A percentile compares a stretch with the other conserved stretches of the same genome.
phyloP scores from a whole-genome alignment of 2,797 vertebrate species.

The Arctocebus calabarensis region DNA sequence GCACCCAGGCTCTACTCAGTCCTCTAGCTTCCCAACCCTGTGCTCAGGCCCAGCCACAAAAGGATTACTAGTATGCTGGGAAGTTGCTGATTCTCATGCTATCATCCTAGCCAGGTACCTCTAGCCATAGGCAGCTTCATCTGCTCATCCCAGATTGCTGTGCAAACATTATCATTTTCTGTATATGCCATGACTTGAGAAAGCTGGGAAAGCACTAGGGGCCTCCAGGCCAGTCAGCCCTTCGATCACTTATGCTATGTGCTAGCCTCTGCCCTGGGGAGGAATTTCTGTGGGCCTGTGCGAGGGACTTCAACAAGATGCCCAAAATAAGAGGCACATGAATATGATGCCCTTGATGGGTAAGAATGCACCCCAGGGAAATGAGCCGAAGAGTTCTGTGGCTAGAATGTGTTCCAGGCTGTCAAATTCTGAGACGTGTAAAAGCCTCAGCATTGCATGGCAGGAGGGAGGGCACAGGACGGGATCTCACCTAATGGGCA shows the following conservation, averaged over 20 bases:
- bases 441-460: neutral
- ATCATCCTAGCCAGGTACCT: neutral
- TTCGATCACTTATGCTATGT: neutral
- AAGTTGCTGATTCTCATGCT: neutral
- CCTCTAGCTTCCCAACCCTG: neutral
- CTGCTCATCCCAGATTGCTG: neutral
- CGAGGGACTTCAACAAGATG: neutral
- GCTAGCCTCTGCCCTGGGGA: neutral
- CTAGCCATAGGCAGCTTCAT: neutral
- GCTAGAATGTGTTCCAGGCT: neutral
- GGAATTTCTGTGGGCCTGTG: neutral
- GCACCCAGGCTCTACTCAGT: neutral
- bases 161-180: neutral
- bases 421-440: conserved; percentile 20
- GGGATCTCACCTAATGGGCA: too few relatives aligned
- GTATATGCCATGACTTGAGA: neutral
- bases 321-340: neutral
- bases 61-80: neutral
- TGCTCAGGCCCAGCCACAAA: conserved; percentile 22
- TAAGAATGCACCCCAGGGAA: neutral
- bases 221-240: neutral
- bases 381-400: neutral
- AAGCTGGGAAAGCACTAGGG: neutral
- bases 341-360: neutral
- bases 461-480: too few relatives aligned